These are phyloP conservation scores for Troides oblongomaculatus DNA, from an alignment of 2,888 invertebrate species.

Conservation along the genomic window DNA sequence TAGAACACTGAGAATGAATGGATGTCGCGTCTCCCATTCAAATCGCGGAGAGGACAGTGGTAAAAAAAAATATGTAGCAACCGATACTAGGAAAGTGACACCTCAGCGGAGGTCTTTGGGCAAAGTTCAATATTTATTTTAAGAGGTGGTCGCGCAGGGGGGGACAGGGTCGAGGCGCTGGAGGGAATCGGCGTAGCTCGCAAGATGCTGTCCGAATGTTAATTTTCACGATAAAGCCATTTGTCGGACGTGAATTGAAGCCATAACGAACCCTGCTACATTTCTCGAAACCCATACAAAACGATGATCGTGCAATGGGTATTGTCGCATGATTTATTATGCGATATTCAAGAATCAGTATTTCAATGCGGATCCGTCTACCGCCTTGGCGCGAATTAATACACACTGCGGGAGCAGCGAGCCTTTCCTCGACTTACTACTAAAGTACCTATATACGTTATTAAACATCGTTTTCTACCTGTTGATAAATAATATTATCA, in stretches of 20 bases:
- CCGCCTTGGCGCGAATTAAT: conserved; percentile 41
- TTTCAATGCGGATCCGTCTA: conserved; percentile 40
- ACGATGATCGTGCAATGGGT: conserved; percentile 56
- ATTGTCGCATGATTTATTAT: conserved; percentile 64
- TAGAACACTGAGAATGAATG: conserved; percentile 38
- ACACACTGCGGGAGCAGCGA: neutral
- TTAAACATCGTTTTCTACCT: neutral
- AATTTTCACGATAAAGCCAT: conserved; percentile 76
- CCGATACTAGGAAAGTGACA: conserved; percentile 57
- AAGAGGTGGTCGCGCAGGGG: conserved; percentile 35
- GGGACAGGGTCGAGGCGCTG: conserved; percentile 35
- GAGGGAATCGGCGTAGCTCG: conserved; percentile 35
- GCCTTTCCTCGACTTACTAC: neutral
- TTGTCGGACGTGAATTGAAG: conserved; percentile 63
- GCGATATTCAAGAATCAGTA: conserved; percentile 48
- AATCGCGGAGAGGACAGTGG: conserved; percentile 15
- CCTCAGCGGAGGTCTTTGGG: conserved; percentile 64
- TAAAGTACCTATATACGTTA: neutral
- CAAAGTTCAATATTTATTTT: conserved; percentile 69
- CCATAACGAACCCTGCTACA: conserved; percentile 61
- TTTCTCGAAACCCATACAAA: conserved; percentile 66
- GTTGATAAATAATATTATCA: neutral
- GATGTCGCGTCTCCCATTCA: conserved; percentile 30
- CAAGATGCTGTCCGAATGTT: conserved; percentile 71
- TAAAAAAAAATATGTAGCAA: conserved; percentile 46